Evolutionary conservation across 1,140 invertebrate species (phyloP), one percentile per base, ranked within the genome.

Genomic region (Conus ventricosus): DNA sequence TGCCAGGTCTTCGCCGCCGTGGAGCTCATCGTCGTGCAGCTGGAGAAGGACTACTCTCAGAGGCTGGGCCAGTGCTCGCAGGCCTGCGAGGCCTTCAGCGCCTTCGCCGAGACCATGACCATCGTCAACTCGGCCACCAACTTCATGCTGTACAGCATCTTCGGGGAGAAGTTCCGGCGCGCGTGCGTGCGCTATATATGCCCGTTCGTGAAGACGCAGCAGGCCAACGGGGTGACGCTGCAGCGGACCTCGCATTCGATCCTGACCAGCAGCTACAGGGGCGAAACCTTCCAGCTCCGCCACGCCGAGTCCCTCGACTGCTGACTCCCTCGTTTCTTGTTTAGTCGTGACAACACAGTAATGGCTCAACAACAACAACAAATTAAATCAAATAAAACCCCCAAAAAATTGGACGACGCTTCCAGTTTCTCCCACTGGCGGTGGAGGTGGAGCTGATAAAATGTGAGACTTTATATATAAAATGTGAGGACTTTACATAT

Each of bases 81-180:
- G 54, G n/a, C 90, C 25, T 89, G 88, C 85, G 84, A 87, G 57
- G 81, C 75, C 54, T 84, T 90, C 85, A 85, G 85, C n/a, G 88
- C 88, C 85, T 82, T 89, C 17, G 90, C 88, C 39, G 97, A 97
- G 93, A 95, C 97, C 60, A 93, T 97, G 80, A 95, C 97, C 39
- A 96, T 96, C 57, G 94, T 97, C 81, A 97, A 97, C 94, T 94
- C 94, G 10, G 96, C 96, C 60, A 89, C 87, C 13, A 97, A 97
- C 95, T 97, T 97, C 94, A 95, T 97, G 82, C 94, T 97, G 81
- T 97, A 97, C 93, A 97, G 97, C 92, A 98, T 98, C 71, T 99
- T 99, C 94, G 98, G 98, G 0, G 97, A 98, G 92, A 99, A 99
- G 94, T 99, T 99, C 95, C 97, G 98, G 93, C 96, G 81, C 60